Conservation (phyloP, 1,140 invertebrate species). For the Harpegnathos saltator region DNA sequence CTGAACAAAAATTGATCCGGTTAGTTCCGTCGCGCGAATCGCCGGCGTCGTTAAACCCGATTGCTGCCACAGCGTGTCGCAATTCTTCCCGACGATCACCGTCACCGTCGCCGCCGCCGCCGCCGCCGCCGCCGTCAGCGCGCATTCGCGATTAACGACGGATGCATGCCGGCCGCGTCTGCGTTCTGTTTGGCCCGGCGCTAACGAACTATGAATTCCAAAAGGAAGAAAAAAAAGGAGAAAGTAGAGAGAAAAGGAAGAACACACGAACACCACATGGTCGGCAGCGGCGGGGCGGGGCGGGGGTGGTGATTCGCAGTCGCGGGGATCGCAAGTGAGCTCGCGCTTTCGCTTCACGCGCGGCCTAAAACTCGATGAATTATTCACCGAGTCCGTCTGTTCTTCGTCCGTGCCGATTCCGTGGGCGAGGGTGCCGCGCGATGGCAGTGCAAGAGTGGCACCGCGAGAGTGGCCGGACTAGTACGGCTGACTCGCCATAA, state of each 20-base stretch:
- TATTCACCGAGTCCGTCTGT: conserved; percentile 73
- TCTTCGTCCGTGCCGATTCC: conserved; percentile 69
- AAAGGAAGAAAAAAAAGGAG: conserved; percentile 69
- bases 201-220: conserved; percentile 81
- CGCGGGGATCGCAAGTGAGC: conserved; percentile 55
- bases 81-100: conserved; percentile 25
- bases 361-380: conserved; percentile 77
- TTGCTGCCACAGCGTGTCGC: conserved; percentile 25
- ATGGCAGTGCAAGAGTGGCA: conserved; percentile 21
- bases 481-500: conserved; percentile 53
- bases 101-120: not conserved
- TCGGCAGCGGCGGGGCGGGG: not conserved
- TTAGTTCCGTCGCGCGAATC: conserved; percentile 27
- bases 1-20: conserved; percentile 30
- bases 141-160: conserved; percentile 43
- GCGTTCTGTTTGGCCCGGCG: conserved; percentile 65
- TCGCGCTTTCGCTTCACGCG: conserved; percentile 23
- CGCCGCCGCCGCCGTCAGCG: not conserved
- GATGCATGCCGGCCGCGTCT: conserved; percentile 59
- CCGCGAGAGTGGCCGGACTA: conserved; percentile 32
- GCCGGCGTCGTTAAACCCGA: conserved; percentile 38
- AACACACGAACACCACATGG: not conserved
- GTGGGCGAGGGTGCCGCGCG: conserved; percentile 12
- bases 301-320: conserved; percentile 47
- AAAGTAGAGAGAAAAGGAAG: conserved; percentile 41